These are phyloP conservation scores for Hybognathus amarus DNA, from an alignment of 2,797 vertebrate genomes.

Conservation along the genomic window DNA sequence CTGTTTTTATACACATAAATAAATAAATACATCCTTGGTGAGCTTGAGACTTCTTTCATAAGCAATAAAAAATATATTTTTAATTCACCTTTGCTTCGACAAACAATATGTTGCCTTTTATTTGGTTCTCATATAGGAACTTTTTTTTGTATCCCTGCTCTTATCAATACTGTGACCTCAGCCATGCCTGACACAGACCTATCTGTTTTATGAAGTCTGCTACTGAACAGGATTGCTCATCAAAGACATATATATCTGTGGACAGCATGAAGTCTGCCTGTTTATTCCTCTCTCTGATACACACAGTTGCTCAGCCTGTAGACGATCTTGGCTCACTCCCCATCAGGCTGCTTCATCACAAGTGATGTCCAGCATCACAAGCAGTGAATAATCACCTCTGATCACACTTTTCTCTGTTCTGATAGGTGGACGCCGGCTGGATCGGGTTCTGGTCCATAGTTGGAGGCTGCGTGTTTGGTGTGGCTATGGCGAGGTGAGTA, in stretches of 20 bases:
- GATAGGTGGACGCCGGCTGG: slow-evolving; percentile 96
- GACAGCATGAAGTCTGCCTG: slow-evolving; percentile 37
- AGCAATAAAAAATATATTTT: too few relatives aligned
- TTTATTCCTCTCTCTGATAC: slow-evolving; percentile 49
- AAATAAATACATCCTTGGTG: neutral
- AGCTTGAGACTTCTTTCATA: neutral
- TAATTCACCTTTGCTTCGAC: neutral
- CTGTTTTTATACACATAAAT: neutral
- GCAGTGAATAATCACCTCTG: slow-evolving; percentile 36
- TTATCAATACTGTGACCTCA: slow-evolving; percentile 23
- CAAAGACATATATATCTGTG: slow-evolving; percentile 25
- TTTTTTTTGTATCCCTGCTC: neutral
- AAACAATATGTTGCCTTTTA: neutral
- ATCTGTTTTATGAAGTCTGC: slow-evolving; percentile 41
- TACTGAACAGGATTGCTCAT: slow-evolving; percentile 32
- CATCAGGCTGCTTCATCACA: slow-evolving; percentile 9
- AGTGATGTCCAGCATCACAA: slow-evolving; percentile 52
- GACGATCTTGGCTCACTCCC: slow-evolving; percentile 14
- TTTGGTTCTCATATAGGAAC: neutral
- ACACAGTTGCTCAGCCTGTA: slow-evolving; percentile 31
- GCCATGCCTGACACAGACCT: slow-evolving; percentile 20
- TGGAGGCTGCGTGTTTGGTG: slow-evolving; percentile 94
- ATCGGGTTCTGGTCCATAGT: slow-evolving; percentile 97
- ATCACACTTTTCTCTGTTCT: slow-evolving; percentile 22
- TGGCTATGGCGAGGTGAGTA: slow-evolving; percentile 92